A percentile compares a stretch with the other conserved stretches of the same genome.
Conservation (phyloP, 2,888 invertebrate genomes). For the Dendrolimus houi region DNA sequence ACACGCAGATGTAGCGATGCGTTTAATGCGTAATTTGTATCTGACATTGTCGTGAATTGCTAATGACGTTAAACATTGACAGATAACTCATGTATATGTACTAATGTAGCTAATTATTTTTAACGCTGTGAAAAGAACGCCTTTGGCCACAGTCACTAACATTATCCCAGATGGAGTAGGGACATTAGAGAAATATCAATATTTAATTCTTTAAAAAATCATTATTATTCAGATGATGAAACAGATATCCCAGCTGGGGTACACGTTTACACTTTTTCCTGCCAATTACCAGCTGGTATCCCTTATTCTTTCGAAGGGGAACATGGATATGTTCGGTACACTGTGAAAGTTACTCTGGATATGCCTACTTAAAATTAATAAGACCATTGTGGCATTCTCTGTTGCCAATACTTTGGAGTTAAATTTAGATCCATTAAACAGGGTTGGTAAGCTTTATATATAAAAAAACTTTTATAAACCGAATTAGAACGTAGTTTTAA, state of each 20-base stretch:
- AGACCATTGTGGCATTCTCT: slow-evolving; percentile 87
- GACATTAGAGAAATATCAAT: too few relatives aligned
- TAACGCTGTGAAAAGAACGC: too few relatives aligned
- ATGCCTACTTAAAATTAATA: slow-evolving; percentile 90
- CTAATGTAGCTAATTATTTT: too few relatives aligned
- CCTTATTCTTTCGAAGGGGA: slow-evolving; percentile 89
- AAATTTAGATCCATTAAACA: slow-evolving; percentile 83
- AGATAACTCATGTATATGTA: too few relatives aligned
- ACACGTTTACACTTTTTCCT: slow-evolving; percentile 86
- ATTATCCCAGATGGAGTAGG: too few relatives aligned
- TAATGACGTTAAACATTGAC: too few relatives aligned
- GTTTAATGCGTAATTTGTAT: too few relatives aligned
- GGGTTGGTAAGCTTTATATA: slow-evolving; percentile 55
- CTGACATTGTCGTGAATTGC: too few relatives aligned
- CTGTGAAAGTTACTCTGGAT: slow-evolving; percentile 86
- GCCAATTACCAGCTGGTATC: slow-evolving; percentile 79
- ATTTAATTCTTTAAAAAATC: too few relatives aligned
- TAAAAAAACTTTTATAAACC: not conserved
- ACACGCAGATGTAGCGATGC: too few relatives aligned
- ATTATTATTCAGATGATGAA: slow-evolving; percentile 71
- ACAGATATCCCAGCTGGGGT: slow-evolving; percentile 83
- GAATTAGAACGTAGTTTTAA: too few relatives aligned
- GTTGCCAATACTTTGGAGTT: slow-evolving; percentile 89
- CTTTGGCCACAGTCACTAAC: too few relatives aligned
- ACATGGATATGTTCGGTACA: slow-evolving; percentile 85